Evolutionary conservation across 1,140 invertebrate species (phyloP).

Genomic region (Dinothrombium tinctorium): DNA sequence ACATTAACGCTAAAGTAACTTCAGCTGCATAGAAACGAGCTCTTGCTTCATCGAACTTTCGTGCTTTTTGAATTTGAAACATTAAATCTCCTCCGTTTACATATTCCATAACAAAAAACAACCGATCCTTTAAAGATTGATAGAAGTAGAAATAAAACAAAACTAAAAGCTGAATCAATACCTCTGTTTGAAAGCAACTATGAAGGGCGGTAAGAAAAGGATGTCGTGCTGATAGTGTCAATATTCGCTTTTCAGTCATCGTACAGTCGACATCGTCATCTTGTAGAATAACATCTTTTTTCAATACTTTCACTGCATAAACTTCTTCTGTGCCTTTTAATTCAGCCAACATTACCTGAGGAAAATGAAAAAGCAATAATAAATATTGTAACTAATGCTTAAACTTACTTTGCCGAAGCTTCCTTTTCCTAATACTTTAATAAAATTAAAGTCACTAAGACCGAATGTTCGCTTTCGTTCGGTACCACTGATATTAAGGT

Average conservation of each 20-base stretch:
- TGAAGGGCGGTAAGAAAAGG: slow-evolving; percentile 94
- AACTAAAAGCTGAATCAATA: slow-evolving; percentile 16
- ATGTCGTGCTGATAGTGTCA: slow-evolving; percentile 83
- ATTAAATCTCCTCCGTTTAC: slow-evolving; percentile 98
- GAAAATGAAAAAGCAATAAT: slow-evolving; percentile 2
- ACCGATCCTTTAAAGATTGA: slow-evolving; percentile 35
- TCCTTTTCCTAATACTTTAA: slow-evolving; percentile 96
- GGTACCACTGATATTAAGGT: not conserved
- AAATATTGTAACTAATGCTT: slow-evolving; percentile 1
- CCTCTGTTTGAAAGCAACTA: slow-evolving; percentile 90
- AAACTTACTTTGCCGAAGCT: slow-evolving; percentile 73
- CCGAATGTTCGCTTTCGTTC: slow-evolving; percentile 30
- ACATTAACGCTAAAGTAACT: slow-evolving; percentile 93
- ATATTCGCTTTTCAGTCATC: slow-evolving; percentile 91
- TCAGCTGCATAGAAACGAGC: slow-evolving; percentile 98
- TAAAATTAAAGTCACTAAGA: slow-evolving; percentile 72
- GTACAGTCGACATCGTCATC: slow-evolving; percentile 99
- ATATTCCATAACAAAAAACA: slow-evolving; percentile 99
- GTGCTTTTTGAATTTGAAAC: slow-evolving; percentile 97
- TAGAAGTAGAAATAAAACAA: slow-evolving; percentile 4
- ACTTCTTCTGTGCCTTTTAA: slow-evolving; percentile 79
- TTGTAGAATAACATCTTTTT: slow-evolving; percentile 97
- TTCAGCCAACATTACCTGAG: slow-evolving; percentile 75
- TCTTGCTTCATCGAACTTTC: slow-evolving; percentile 90
- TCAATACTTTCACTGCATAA: slow-evolving; percentile 90